Percentiles rank a stretch among this genome's conserved stretches.
Conservation (phyloP, 2,113 vertebrate genomes). For the Mirza zaza region DNA sequence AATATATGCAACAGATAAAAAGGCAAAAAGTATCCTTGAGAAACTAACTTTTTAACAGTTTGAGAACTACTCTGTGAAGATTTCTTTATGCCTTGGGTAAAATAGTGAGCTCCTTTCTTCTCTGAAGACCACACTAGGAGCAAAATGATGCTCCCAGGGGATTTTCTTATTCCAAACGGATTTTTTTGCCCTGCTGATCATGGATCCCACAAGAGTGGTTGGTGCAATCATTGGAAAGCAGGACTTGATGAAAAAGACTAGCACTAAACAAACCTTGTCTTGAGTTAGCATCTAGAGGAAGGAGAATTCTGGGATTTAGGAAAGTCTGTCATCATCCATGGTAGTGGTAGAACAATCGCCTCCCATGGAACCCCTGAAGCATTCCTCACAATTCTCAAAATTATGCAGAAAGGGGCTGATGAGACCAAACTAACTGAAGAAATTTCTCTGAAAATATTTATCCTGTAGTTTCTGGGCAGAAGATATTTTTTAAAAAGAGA, state of each 20-base stretch:
- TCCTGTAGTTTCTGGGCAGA: background rate
- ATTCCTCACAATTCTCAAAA: background rate
- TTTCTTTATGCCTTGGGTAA: background rate
- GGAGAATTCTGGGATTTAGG: background rate
- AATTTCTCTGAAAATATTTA: background rate
- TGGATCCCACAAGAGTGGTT: background rate
- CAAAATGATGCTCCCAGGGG: background rate
- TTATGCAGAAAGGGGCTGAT: background rate
- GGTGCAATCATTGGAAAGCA: background rate
- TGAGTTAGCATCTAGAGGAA: background rate
- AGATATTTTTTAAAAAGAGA: background rate
- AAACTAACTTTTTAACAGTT: background rate
- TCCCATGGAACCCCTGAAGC: background rate
- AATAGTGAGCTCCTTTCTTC: background rate
- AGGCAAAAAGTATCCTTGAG: background rate
- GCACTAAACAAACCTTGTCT: background rate
- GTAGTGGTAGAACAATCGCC: background rate
- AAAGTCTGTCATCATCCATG: background rate
- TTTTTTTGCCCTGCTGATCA: background rate
- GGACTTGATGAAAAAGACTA: background rate
- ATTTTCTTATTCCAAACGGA: background rate
- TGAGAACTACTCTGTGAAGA: background rate
- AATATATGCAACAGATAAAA: background rate
- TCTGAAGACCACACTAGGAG: background rate
- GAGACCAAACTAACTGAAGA: background rate